Evolutionary conservation across 2,888 invertebrate species (phyloP).

Genomic region (Troglohyphantes excavatus): DNA sequence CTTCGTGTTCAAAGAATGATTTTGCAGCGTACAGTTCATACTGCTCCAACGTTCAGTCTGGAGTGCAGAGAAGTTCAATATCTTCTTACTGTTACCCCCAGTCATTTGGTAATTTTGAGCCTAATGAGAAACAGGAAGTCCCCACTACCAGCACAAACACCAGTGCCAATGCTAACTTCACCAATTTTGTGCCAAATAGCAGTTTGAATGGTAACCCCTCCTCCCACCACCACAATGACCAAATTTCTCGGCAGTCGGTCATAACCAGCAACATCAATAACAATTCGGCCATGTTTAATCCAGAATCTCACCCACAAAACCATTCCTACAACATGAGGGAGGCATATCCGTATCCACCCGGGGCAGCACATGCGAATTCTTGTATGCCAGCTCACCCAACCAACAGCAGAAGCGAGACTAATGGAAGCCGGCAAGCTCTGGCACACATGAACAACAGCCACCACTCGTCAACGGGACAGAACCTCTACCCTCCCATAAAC

Average conservation of each 20-base stretch:
- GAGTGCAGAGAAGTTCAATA: slow-evolving; percentile 74
- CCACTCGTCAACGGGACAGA: slow-evolving; percentile 52
- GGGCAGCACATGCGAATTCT: slow-evolving; percentile 47
- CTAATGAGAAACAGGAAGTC: slow-evolving; percentile 61
- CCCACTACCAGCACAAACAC: slow-evolving; percentile 69
- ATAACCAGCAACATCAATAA: slow-evolving; percentile 73
- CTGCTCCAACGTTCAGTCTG: slow-evolving; percentile 71
- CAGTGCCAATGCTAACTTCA: slow-evolving; percentile 75
- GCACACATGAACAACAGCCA: slow-evolving; percentile 43
- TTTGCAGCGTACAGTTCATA: slow-evolving; percentile 77
- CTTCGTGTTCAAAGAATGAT: slow-evolving; percentile 75
- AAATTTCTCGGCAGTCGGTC: slow-evolving; percentile 74
- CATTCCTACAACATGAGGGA: slow-evolving; percentile 73
- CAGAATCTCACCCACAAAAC: slow-evolving; percentile 68
- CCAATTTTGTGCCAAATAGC: slow-evolving; percentile 78
- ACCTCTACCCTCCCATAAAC: slow-evolving; percentile 77
- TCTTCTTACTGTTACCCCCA: slow-evolving; percentile 77
- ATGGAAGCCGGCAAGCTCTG: slow-evolving; percentile 30
- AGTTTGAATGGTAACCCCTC: slow-evolving; percentile 70
- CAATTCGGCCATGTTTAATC: slow-evolving; percentile 62
- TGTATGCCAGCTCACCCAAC: slow-evolving; percentile 45
- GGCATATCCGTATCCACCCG: slow-evolving; percentile 64
- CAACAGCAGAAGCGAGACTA: slow-evolving; percentile 16
- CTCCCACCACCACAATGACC: slow-evolving; percentile 73
- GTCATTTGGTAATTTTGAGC: slow-evolving; percentile 62